Base-by-base conservation (phyloP, 2,888 invertebrate genomes). In the Scelioninae gen. 1 region DNA sequence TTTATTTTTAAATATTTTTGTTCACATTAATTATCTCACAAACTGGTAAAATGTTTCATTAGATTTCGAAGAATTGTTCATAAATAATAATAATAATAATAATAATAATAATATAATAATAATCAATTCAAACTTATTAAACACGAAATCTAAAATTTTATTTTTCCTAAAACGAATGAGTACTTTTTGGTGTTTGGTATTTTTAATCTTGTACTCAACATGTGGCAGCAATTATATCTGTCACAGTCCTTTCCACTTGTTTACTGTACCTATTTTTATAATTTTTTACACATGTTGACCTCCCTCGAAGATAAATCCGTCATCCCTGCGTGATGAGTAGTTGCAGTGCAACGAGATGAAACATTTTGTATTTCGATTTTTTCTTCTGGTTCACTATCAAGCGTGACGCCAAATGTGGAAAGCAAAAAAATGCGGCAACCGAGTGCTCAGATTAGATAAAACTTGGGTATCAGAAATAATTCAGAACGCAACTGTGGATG, bases 141-240 rank as follows among this genome's bases (percentile, higher is more conserved):
- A 8, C 11, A 23, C 43, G 40, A 75, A 63, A 63, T 63, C 55
- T 53, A 38, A 15, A 32, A 23, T 45, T 63, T 65, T 31, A 13
- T 55, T 29, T 45, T 53, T 11, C 43, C 29, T 0, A 75, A 68
- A 34, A 58, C 34, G 51, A 47, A 40, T 47, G 32, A 78, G 66
- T 58, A 56, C 69, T 66, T 66, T 56, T n/a, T 38, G 56, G 11
- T 63, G 63, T 78, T 78, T 66, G 72, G 53, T 79, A 79, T 79
- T 79, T 79, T 79, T 79, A 79, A 79, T 79, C 65, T 66, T 40
- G 72, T 66, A 65, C 72, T 79, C 72, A 72, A 79, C 79, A 79
- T 79, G 79, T 72, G 79, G 79, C 79, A 66, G 79, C 79, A 79
- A 79, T 79, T 79, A 72, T 66, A 66, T 79, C 79, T 79, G 79